These are phyloP conservation scores for Chondrosia reniformis DNA, from an alignment of 37 sponge, comb jelly and placozoan species.

Conservation along the genomic window DNA sequence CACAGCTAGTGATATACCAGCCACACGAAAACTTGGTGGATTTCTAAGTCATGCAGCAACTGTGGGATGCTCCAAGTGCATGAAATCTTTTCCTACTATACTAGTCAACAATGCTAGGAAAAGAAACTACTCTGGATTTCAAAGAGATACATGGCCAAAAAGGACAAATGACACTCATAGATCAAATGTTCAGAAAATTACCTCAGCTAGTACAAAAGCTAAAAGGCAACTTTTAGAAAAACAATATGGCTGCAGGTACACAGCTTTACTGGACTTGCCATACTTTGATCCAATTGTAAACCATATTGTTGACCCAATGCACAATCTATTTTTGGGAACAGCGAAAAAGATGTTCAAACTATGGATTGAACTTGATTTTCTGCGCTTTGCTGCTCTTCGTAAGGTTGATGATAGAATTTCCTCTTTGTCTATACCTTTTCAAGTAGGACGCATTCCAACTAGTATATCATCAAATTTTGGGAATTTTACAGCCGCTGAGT, in stretches of 20 bases:
- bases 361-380: not conserved
- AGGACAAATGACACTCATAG: not conserved
- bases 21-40: not conserved
- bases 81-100: not conserved
- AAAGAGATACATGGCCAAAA: not conserved
- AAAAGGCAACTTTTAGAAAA: not conserved
- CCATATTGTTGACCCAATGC: conserved; percentile 5
- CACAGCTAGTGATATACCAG: conserved; percentile 8
- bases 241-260: not conserved
- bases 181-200: not conserved
- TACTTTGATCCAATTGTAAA: not conserved
- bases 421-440: not conserved
- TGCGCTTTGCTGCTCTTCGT: not conserved
- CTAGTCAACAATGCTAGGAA: not conserved
- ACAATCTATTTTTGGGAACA: conserved; percentile 7
- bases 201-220: not conserved
- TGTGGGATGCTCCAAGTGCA: conserved; percentile 1
- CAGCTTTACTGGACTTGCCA: not conserved
- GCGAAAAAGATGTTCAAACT: conserved; percentile 10
- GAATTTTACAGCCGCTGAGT: conserved; percentile 1
- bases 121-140: conserved; percentile 3
- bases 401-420: not conserved
- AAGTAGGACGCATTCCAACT: not conserved
- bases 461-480: not conserved
- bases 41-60: not conserved